Evolutionary conservation across 2,113 vertebrate genomes (phyloP).

Genomic region (Lanius ludovicianus): DNA sequence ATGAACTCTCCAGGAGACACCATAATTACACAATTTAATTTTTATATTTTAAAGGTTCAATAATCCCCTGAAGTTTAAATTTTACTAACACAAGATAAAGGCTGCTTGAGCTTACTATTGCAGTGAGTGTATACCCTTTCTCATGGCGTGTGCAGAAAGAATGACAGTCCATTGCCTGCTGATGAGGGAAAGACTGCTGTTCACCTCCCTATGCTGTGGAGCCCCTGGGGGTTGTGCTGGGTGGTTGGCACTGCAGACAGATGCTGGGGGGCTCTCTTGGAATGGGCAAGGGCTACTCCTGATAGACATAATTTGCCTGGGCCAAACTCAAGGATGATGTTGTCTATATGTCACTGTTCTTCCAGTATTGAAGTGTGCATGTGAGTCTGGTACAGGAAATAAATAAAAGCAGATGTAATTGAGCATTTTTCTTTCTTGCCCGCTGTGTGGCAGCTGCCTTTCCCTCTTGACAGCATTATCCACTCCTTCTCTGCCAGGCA

Average conservation of each 20-base stretch:
- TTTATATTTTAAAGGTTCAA: not conserved
- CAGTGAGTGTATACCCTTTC: accelerated
- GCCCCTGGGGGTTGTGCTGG: not conserved
- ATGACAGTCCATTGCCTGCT: not conserved
- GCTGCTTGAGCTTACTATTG: not conserved
- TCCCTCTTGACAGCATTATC: accelerated
- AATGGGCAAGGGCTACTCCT: not conserved
- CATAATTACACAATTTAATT: not conserved
- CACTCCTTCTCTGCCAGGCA: not conserved
- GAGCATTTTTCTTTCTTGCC: not conserved
- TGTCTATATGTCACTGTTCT: not conserved
- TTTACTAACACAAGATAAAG: not conserved
- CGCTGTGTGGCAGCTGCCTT: not conserved
- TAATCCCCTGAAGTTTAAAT: not conserved
- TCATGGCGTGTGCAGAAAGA: not conserved
- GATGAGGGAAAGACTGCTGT: not conserved
- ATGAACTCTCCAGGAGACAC: not conserved
- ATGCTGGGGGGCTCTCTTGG: not conserved
- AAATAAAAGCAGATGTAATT: not conserved
- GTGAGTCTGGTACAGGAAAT: not conserved
- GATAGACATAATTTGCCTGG: not conserved
- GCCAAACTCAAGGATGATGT: not conserved
- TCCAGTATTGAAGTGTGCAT: not conserved
- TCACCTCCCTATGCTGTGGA: not conserved
- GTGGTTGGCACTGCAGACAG: not conserved